phyloP scores from a whole-genome alignment of 2,888 invertebrate species.

The Hypercompe scribonia region DNA sequence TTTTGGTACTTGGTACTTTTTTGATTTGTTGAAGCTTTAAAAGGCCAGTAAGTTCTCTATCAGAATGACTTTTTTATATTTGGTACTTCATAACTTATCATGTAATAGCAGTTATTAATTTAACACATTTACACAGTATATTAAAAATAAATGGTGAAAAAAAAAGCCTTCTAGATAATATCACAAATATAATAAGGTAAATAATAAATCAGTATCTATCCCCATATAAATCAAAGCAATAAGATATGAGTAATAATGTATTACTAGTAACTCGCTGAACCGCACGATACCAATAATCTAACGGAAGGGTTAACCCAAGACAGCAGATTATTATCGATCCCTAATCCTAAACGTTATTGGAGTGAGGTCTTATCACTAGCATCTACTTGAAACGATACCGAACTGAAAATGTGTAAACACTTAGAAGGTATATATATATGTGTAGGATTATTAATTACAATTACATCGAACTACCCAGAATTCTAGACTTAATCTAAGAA shows the following conservation, averaged over 20 bases:
- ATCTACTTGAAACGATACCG: neutral
- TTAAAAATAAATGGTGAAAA: neutral
- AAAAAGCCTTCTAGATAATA: neutral
- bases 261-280: conserved; percentile 8
- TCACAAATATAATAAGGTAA: neutral
- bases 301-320: conserved; percentile 13
- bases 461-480: too few species aligned
- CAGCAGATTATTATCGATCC: conserved; percentile 13
- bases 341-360: conserved; percentile 12
- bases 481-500: too few species aligned
- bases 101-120: too few species aligned
- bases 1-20: too few species aligned
- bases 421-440: neutral
- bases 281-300: conserved; percentile 15
- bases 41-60: too few species aligned
- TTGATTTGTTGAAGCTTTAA: too few species aligned
- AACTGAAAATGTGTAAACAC: neutral
- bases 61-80: too few species aligned
- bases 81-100: too few species aligned
- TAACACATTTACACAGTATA: neutral
- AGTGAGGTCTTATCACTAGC: neutral
- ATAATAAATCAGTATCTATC: conserved; percentile 1
- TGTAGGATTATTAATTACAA: neutral
- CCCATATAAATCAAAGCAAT: conserved; percentile 5
- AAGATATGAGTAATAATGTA: neutral